A percentile compares a stretch with the other conserved stretches of the same genome.
These are phyloP conservation scores for Terrapene triunguis DNA, from an alignment of 2,113 vertebrate genomes.

Conservation along the genomic window DNA sequence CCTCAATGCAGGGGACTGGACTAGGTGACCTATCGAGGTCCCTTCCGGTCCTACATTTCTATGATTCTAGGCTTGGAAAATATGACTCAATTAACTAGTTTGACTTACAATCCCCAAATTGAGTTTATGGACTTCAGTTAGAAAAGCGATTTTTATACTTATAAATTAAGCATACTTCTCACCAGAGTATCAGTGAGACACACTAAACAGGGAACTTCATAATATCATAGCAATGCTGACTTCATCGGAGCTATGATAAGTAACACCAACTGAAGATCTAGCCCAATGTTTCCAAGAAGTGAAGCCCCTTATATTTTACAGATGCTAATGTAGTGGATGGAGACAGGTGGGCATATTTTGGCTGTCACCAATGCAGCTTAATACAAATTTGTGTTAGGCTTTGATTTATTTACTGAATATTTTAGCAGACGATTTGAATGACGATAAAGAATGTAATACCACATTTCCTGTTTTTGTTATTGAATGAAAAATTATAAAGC, in stretches of 20 bases:
- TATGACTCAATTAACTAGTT: neutral
- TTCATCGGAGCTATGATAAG: neutral
- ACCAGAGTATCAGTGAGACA: neutral
- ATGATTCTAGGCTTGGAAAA: neutral
- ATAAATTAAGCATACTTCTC: neutral
- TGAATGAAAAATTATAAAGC: neutral
- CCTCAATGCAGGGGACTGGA: neutral
- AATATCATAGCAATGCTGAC: neutral
- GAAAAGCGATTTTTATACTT: neutral
- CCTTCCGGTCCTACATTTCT: neutral
- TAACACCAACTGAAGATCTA: neutral
- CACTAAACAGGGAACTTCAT: fast-evolving
- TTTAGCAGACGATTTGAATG: neutral
- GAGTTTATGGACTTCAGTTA: neutral
- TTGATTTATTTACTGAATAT: neutral
- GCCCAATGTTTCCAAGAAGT: neutral
- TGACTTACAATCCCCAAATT: neutral
- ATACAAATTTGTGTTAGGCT: neutral
- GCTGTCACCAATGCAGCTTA: neutral
- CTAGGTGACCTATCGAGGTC: neutral
- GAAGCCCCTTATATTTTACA: neutral
- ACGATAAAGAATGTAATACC: neutral
- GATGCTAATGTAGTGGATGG: neutral
- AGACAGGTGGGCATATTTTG: neutral
- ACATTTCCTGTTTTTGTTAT: neutral